Base-by-base conservation (phyloP, 2,888 invertebrate genomes). In the Linnaemya vulpina region DNA sequence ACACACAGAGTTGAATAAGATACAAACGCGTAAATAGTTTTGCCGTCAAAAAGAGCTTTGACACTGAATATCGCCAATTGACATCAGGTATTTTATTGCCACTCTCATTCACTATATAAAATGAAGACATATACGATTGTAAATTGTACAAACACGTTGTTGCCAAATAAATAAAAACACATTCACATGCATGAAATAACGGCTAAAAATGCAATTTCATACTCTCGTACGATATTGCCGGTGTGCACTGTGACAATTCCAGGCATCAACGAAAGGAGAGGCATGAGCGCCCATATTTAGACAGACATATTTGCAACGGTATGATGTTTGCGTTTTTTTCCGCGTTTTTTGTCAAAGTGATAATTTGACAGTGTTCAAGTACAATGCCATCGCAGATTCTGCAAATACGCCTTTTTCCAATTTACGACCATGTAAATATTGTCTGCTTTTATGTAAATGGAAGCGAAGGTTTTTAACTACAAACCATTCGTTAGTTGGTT, bases 191-290 rank as follows among this genome's bases (percentile, higher is more conserved):
- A 43, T 51, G 60, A 71, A 70, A 51, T 46, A 49, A 60, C 4
- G 62, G 13, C n/a, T n/a, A 75, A 79, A 81, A 81, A 73, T 81
- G 51, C 68, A 81, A 75, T 81, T 81, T 75, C 53, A 43, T 79
- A 3, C 74, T 22, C 68, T 63, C 60, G 53, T 63, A 22, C 62
- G 22, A 53, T 35, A 43, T 46, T 70, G 46, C 55, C 68, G 8
- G 68, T 17, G 55, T 20, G 30, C 40, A 46, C 13, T n/a, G 43
- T 67, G 49, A 53, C 58, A 60, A 22, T 60, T n/a, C 35, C 8
- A 17, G 20, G 7, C 30, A 60, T 38, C 10, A 46, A 63, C 22
- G 9, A 38, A 78, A 63, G 49, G 49, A 60, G 46, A 10, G 11
- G 63, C n/a, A 71, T 22, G 20, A 20, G 53, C 38, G 71, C 55